Percentiles rank a stretch among this genome's conserved stretches.
These are phyloP conservation scores for Taxidea taxus DNA, from an alignment of 2,113 vertebrate genomes.

Conservation along the genomic window DNA sequence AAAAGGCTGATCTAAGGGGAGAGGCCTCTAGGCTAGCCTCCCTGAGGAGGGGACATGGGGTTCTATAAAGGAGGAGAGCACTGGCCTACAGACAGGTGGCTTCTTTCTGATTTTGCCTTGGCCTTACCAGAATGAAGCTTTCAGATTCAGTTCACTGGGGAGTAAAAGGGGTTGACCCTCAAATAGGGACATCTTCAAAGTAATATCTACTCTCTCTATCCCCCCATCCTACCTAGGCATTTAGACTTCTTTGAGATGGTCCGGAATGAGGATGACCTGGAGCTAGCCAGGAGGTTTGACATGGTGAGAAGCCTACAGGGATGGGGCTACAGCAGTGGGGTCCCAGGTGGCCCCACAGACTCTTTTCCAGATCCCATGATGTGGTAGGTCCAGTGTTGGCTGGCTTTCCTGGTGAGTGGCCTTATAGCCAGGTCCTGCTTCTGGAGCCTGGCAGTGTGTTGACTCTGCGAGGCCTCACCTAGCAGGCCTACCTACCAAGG, in stretches of 20 bases:
- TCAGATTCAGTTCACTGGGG: not conserved
- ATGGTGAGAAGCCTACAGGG: constrained; percentile 83
- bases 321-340: accelerated
- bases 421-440: not conserved
- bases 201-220: not conserved
- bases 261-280: constrained; percentile 96
- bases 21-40: not conserved
- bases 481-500: not conserved
- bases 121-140: not conserved
- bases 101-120: not conserved
- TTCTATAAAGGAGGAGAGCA: not conserved
- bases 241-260: constrained; percentile 99
- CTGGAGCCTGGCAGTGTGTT: not conserved
- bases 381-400: not conserved
- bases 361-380: not conserved
- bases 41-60: not conserved
- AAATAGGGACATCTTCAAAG: not conserved
- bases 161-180: not conserved
- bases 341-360: not conserved
- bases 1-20: not conserved
- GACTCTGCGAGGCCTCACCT: not conserved
- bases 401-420: not conserved
- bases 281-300: constrained; percentile 95
- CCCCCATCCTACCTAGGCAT: constrained; percentile 84
- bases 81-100: not conserved